These are phyloP conservation scores for Vidua macroura DNA, from an alignment of 2,113 vertebrate genomes.

Conservation along the genomic window DNA sequence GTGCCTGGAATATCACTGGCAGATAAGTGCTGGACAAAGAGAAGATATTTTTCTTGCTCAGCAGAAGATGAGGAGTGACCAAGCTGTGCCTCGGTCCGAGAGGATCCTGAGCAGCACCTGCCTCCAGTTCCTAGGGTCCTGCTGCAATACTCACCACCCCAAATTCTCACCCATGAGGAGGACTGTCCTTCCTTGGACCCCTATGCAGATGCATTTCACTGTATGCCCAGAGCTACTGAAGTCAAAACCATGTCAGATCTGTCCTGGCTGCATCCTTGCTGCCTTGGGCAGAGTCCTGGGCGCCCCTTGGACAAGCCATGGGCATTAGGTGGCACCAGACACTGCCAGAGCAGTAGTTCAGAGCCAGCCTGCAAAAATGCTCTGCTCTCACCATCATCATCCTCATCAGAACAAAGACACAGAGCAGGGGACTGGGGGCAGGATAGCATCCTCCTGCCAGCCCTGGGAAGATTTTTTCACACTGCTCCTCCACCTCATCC, in stretches of 20 bases:
- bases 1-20: not conserved
- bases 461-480: not conserved
- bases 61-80: not conserved
- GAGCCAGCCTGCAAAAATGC: not conserved
- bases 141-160: not conserved
- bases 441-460: not conserved
- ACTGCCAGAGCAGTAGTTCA: not conserved
- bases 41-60: not conserved
- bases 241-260: not conserved
- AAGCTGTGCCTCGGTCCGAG: not conserved
- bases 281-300: not conserved
- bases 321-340: not conserved
- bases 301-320: not conserved
- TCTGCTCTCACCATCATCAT: not conserved
- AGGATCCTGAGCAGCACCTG: not conserved
- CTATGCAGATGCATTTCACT: not conserved
- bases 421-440: not conserved
- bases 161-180: accelerated
- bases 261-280: not conserved
- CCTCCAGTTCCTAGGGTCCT: not conserved
- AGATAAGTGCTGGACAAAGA: not conserved
- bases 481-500: not conserved
- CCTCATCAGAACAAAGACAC: not conserved
- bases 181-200: not conserved
- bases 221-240: accelerated